Evolutionary conservation across 2,888 invertebrate genomes (phyloP).

Genomic region (Aphidius colemani): DNA sequence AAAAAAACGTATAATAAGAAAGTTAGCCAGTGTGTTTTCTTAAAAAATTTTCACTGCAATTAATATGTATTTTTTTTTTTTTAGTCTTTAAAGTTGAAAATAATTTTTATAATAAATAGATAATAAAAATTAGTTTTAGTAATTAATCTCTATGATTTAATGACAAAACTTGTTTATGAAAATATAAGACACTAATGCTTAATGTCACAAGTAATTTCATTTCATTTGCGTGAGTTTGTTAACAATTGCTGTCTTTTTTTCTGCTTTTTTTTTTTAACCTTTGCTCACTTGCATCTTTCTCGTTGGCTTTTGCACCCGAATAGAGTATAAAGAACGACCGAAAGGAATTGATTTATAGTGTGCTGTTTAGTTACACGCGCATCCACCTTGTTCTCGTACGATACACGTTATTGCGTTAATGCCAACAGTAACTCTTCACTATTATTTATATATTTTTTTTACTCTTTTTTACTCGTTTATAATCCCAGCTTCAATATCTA

Average conservation of each 20-base stretch:
- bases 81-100: not conserved
- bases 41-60: no score
- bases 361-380: conserved; percentile 32
- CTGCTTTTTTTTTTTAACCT: not conserved
- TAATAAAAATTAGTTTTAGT: no score
- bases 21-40: no score
- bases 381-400: conserved; percentile 17
- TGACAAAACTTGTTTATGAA: not conserved
- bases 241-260: not conserved
- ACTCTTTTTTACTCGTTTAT: not conserved
- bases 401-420: conserved; percentile 36
- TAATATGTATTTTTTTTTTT: not conserved
- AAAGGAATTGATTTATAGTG: conserved; percentile 40
- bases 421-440: conserved; percentile 30
- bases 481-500: not conserved
- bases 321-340: conserved; percentile 35
- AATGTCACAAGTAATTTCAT: conserved; percentile 34
- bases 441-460: not conserved
- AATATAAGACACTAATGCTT: not conserved
- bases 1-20: no score
- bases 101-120: no score
- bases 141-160: not conserved
- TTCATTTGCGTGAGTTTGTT: conserved; percentile 33
- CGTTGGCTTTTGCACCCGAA: not conserved
- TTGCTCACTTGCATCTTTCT: conserved; percentile 1